Evolutionary conservation across 2,113 vertebrate genomes (phyloP), one percentile per base, ranked within the genome.

Genomic region (Onychorhynchus coronatus): DNA sequence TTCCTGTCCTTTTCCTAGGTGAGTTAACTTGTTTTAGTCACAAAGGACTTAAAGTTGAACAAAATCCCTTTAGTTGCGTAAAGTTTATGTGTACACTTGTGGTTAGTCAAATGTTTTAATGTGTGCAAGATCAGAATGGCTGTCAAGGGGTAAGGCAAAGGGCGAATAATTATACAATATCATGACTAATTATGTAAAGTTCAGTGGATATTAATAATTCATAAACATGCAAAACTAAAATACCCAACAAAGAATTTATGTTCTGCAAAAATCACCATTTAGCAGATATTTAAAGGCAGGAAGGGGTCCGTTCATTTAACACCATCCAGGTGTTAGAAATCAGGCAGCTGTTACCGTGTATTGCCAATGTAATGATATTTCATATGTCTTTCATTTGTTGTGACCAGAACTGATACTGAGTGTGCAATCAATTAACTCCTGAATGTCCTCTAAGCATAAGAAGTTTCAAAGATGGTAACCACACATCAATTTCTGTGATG

Each of bases 161-260:
- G 46, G 44, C 19, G 87, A 85, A 66, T 87, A 68, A 76, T 88
- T 91, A 42, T 33, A 47, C 56, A 73, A 6, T 42, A 39, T 47
- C 35, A 80, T 28, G 30, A 56, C 61, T 81, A 31, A 42, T 37
- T 76, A 31, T 65, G 30, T 86, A 50, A 91, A 92, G 56, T 87
- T 87, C 65, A 90, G 49, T 70, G 47, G 68, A 81, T 85, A 67
- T 76, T 88, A 86, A 49, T 83, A 83, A 82, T 88, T 95, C 73
- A 71, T 81, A 67, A 83, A 42, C 18, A n/a, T 14, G n/a, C 39
- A 77, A 74, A 85, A 23, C 20, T 78, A n/a, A 61, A 56, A 1
- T 81, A 68, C n/a, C 12, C 31, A 58, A 24, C 16, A 61, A 77
- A 83, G 33, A 61, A 85, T 74, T 84, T 88, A 13, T 66, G 25